A percentile compares a stretch with the other conserved stretches of the same genome.
Evolutionary conservation across 2,113 vertebrate genomes (phyloP).

Genomic region (Tricholaema leucomelas): DNA sequence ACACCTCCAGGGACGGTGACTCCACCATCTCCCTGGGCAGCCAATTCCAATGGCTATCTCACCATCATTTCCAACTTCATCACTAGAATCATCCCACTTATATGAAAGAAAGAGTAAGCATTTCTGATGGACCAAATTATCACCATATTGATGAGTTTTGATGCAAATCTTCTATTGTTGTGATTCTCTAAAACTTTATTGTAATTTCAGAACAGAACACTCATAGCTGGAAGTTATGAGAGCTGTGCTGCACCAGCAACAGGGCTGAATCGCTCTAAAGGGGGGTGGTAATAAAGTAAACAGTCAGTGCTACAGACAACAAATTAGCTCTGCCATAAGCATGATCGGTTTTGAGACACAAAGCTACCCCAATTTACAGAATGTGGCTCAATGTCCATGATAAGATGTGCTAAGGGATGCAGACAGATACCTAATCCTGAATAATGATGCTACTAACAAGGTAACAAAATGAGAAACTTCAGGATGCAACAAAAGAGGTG

Average conservation of each 20-base stretch:
- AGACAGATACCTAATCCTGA: neutral
- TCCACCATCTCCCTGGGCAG: no score
- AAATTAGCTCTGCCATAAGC: neutral
- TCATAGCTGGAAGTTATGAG: neutral
- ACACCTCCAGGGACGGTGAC: no score
- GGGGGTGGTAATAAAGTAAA: neutral
- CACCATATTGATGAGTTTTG: neutral
- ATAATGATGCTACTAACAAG: neutral
- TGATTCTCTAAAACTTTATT: neutral
- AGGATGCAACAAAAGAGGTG: neutral
- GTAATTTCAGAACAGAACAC: neutral
- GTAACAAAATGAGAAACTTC: neutral
- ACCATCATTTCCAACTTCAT: neutral
- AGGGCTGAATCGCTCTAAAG: neutral
- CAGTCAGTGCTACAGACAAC: rapidly evolving
- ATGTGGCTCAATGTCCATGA: neutral
- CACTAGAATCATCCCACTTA: neutral
- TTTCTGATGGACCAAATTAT: neutral
- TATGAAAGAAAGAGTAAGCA: neutral
- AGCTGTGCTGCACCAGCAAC: neutral
- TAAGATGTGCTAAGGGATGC: neutral
- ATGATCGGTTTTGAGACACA: neutral
- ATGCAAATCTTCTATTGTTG: neutral
- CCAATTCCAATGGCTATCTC: no score
- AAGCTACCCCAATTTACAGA: neutral